phyloP scores from a whole-genome alignment of 2,113 vertebrate species.

The Suricata suricatta region DNA sequence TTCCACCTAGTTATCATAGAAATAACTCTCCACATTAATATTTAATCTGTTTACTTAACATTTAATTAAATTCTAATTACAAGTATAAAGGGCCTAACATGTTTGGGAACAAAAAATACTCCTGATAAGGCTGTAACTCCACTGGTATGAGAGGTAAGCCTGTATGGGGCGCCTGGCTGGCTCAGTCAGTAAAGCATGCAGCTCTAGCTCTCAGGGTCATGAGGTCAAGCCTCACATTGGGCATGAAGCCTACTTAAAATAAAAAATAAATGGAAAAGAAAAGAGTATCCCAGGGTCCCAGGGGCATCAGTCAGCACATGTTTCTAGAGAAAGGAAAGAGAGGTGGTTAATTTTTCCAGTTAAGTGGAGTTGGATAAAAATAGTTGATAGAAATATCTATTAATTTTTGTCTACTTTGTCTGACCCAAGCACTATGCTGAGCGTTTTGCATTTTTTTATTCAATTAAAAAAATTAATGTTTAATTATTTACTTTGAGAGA shows the following conservation, averaged over 20 bases:
- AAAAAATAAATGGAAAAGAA: too few relatives aligned
- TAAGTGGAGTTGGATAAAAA: slow-evolving; percentile 10
- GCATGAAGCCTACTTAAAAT: too few relatives aligned
- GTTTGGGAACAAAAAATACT: slow-evolving; percentile 24
- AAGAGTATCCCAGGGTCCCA: neutral
- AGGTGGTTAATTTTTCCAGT: neutral
- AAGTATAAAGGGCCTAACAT: neutral
- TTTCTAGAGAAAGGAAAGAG: slow-evolving; percentile 2
- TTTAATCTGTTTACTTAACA: slow-evolving; percentile 18
- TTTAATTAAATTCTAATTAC: slow-evolving; percentile 42
- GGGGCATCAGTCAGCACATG: neutral
- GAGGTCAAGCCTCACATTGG: too few relatives aligned
- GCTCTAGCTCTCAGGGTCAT: too few relatives aligned
- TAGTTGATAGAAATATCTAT: neutral
- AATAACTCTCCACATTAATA: neutral
- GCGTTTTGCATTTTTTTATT: neutral
- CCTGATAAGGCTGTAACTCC: neutral
- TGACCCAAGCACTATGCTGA: neutral
- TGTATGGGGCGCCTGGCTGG: too few relatives aligned
- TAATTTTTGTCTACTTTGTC: neutral
- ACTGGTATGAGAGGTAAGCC: neutral
- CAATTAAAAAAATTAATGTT: neutral
- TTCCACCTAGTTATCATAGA: neutral
- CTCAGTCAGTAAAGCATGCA: too few relatives aligned
- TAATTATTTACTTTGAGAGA: too few relatives aligned